Base-by-base conservation (phyloP, 2,113 vertebrate genomes). In the Ploceus nigricollis region DNA sequence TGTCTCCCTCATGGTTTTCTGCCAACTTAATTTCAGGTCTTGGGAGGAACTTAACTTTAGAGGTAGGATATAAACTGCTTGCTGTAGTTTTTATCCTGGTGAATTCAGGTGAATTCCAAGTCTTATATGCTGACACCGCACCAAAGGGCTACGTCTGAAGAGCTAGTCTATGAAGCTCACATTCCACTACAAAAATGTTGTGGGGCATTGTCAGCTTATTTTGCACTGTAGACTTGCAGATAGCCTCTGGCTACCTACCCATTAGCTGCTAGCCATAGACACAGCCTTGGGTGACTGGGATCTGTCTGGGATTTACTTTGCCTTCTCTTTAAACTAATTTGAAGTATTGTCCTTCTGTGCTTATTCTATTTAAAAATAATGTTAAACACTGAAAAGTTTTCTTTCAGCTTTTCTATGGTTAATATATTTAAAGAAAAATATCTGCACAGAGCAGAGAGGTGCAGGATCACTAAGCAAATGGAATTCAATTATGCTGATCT, bases 381-480 rank as follows among this genome's bases (percentile, higher is more conserved):
- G 60, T 60, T 48, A 73, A 76, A 40, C 15, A 39, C 20, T 35
- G 66, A 42, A 2, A 31, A 7, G 33, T 70, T 90, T 93, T 78
- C 30, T 58, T 75, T 56, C 39, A 53, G 9, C 2, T 51, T 92
- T 88, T 82, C 44, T 82, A 19, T 68, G 42, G 66, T 48, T 77
- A 82, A 54, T 82, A 57, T 76, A 19, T 86, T 89, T 56, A 82
- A 87, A 53, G 40, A 71, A 87, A 86, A n/a, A 53, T n/a, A 42
- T 24, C 39, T 85, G 20, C 42, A 39, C 15, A 79, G 33, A 93
- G 72, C 25, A 66, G 18, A 76, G 61, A 87, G 47, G 33, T 91
- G 30, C 23, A 89, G 70, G 75, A 88, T 93, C 89, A 82, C 93
- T 85, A 90, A 86, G 50, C 54, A 93, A 93, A 88, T 78, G 56